Conservation (phyloP, 2,113 vertebrate genomes). For the Copsychus sechellarum region DNA sequence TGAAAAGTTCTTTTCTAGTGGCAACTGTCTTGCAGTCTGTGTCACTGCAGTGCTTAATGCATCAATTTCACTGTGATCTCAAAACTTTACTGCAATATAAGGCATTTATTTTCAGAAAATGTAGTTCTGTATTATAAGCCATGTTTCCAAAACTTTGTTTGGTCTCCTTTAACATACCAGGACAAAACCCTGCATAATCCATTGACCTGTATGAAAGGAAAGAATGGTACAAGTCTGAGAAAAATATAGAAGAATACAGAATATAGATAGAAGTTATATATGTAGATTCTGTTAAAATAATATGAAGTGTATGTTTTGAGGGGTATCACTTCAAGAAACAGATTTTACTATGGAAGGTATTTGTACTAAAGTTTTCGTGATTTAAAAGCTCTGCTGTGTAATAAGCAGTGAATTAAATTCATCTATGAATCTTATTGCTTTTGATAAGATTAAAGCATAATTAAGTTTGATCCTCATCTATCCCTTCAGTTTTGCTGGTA, state of each 20-base stretch:
- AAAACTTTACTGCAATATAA: not conserved
- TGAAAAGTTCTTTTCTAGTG: not conserved
- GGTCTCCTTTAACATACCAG: not conserved
- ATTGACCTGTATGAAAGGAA: not conserved
- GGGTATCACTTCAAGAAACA: not conserved
- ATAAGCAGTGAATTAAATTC: not conserved
- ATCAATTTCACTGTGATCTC: not conserved
- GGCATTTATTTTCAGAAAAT: not conserved
- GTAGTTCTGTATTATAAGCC: not conserved
- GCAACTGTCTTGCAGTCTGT: not conserved
- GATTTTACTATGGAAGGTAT: not conserved
- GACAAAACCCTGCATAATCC: not conserved
- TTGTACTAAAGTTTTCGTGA: not conserved
- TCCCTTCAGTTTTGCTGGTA: not conserved
- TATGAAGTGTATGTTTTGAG: not conserved
- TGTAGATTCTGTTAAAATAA: not conserved
- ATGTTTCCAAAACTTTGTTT: constrained; percentile 4
- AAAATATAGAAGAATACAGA: not conserved
- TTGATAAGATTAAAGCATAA: not conserved
- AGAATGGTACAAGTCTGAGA: not conserved
- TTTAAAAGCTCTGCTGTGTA: not conserved
- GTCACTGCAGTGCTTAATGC: not conserved
- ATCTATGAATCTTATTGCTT: not conserved
- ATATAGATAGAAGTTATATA: not conserved
- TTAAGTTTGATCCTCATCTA: not conserved